phyloP scores from a whole-genome alignment of 2,113 vertebrate genomes.

The Myotis yumanensis region DNA sequence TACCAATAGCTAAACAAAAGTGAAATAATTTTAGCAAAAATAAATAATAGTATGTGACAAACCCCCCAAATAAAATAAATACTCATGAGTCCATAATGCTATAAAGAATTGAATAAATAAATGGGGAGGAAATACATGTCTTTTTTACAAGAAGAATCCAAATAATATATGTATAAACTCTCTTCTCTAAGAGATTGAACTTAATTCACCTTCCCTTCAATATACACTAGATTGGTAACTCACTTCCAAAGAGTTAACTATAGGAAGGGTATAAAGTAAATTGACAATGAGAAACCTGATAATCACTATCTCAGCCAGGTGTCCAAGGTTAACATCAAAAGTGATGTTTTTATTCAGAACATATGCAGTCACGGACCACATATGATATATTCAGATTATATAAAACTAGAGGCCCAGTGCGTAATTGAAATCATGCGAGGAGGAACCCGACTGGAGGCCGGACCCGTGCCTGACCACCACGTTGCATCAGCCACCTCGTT shows the following conservation, averaged over 20 bases:
- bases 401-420: too few species aligned
- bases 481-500: too few species aligned
- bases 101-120: background rate
- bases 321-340: background rate
- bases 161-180: background rate
- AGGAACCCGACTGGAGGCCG: too few species aligned
- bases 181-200: background rate
- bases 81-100: background rate
- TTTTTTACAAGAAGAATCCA: background rate
- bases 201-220: background rate
- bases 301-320: too few species aligned
- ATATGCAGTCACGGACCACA: background rate
- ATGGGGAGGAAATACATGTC: background rate
- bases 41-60: background rate
- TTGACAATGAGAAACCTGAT: too few species aligned
- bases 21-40: conserved; percentile 2
- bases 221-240: background rate
- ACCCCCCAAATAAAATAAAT: background rate
- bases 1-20: background rate
- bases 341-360: background rate
- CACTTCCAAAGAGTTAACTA: too few species aligned
- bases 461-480: too few species aligned
- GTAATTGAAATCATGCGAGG: too few species aligned
- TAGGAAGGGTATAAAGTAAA: too few species aligned
- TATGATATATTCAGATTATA: too few species aligned